phyloP scores from a whole-genome alignment of 2,797 vertebrate genomes.

The Sebastes umbrosus region DNA sequence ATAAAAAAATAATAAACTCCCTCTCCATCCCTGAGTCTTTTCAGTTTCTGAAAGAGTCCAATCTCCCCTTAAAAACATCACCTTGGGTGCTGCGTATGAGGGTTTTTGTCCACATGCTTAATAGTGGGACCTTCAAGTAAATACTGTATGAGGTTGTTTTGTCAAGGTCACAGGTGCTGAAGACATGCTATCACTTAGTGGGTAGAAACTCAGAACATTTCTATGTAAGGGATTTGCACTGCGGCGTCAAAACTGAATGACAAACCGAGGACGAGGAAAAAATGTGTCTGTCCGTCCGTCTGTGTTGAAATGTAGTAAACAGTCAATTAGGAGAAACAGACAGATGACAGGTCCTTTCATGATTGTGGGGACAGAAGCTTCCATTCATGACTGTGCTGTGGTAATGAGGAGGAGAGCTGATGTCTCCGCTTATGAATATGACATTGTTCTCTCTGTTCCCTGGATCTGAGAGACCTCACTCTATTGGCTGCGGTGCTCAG shows the following conservation, averaged over 20 bases:
- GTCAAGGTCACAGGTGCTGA: slow-evolving; percentile 49
- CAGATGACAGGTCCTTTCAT: slow-evolving; percentile 75
- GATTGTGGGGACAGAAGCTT: slow-evolving; percentile 69
- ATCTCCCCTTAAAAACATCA: slow-evolving; percentile 45
- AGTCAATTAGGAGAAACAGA: slow-evolving; percentile 78
- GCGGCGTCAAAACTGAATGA: slow-evolving; percentile 58
- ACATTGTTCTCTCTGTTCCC: slow-evolving; percentile 83
- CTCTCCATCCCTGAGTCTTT: slow-evolving; percentile 52
- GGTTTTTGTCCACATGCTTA: slow-evolving; percentile 52
- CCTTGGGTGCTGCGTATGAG: slow-evolving; percentile 40
- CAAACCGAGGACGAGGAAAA: slow-evolving; percentile 56
- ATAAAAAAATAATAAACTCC: slow-evolving; percentile 33
- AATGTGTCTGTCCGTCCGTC: slow-evolving; percentile 51
- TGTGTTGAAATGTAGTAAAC: slow-evolving; percentile 71
- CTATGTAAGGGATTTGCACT: slow-evolving; percentile 34
- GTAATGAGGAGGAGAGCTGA: slow-evolving; percentile 80
- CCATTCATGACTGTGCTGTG: slow-evolving; percentile 68
- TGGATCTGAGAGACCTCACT: slow-evolving; percentile 74
- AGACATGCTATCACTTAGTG: slow-evolving; percentile 41
- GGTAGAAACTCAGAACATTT: slow-evolving; percentile 24
- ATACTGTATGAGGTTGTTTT: slow-evolving; percentile 40
- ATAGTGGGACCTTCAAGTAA: slow-evolving; percentile 51
- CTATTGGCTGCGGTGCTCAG: slow-evolving; percentile 69
- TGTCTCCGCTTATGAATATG: slow-evolving; percentile 83
- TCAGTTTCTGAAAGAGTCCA: slow-evolving; percentile 57